Evolutionary conservation across 1,140 invertebrate genomes (phyloP).

Genomic region (Lepidurus couesii): DNA sequence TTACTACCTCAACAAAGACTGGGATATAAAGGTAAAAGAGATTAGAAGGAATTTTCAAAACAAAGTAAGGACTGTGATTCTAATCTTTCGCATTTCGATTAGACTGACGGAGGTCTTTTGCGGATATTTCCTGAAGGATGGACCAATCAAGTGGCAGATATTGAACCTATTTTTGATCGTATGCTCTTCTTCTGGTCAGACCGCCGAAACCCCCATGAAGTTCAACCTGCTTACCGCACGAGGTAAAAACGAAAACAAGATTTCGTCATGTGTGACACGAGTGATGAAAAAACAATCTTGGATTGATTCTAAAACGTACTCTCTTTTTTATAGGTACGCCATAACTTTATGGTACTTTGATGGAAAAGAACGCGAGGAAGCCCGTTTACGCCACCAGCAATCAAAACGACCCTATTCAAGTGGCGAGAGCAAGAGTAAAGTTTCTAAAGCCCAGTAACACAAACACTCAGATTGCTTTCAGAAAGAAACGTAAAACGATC

Average conservation of each 20-base stretch:
- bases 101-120: conserved; percentile 63
- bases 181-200: conserved; percentile 98
- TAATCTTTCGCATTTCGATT: conserved; percentile 35
- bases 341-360: conserved; percentile 97
- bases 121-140: conserved; percentile 84
- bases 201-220: conserved; percentile 91
- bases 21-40: conserved; percentile 64
- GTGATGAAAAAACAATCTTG: conserved; percentile 18
- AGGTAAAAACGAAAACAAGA: conserved; percentile 43
- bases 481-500: not conserved
- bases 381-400: conserved; percentile 58
- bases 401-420: not conserved
- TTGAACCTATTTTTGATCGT: conserved; percentile 87
- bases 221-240: conserved; percentile 79
- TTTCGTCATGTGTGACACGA: not conserved
- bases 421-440: not conserved
- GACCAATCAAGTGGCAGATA: conserved; percentile 75
- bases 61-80: not conserved
- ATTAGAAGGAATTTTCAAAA: conserved; percentile 20
- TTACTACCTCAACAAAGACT: conserved; percentile 91
- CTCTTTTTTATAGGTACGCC: conserved; percentile 62
- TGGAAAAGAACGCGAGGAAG: conserved; percentile 70
- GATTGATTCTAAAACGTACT: conserved; percentile 17
- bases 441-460: not conserved
- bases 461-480: not conserved